Evolutionary conservation across 2,888 invertebrate genomes (phyloP), one percentile per base, ranked within the genome.

Genomic region (Piscicola geometra): DNA sequence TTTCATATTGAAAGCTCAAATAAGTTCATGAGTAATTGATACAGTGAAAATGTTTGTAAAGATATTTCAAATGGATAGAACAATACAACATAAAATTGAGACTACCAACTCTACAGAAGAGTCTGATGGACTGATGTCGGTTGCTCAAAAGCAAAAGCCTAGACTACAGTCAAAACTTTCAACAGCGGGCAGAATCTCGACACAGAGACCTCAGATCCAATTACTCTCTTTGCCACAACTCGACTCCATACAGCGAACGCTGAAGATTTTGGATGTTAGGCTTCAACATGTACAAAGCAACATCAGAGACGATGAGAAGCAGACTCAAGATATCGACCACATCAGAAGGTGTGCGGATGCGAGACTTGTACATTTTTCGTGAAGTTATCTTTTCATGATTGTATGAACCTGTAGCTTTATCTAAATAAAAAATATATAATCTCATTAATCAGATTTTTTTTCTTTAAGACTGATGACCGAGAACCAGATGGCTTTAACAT

Each of bases 211-310:
- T 33, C 78, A 83, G 75, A 83, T 84, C 5, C 85, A 85, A 64
- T 82, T 85, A 3, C 79, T 85, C 36, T 82, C 83, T 30, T 83
- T 85, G 70, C 85, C 85, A 21, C 85, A 85, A 76, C 81, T 85
- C 50, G 85, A 85, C 77, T 83, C 84, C 73, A 85, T 85, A 69
- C 83, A 83, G 77, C 79, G 85, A 66, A 82, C 83, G 18, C 84
- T 85, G 79, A 85, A 85, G 77, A 81, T 85, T 25, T 79, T 85
- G 64, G 85, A 85, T 77, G 84, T 85, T 33, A 79, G 85, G 66
- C 80, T 85, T 60, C 85, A 85, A 78, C 85, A 85, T 77, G 81
- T 85, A n/a, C 85, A 85, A 78, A 81, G 82, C 30, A 83, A 82
- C 77, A 83, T 82, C 76, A 82, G 82, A 64, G 84, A 84, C 78